These are phyloP conservation scores for Pachyramphus minor DNA, from an alignment of 2,113 vertebrate genomes.

Conservation along the genomic window DNA sequence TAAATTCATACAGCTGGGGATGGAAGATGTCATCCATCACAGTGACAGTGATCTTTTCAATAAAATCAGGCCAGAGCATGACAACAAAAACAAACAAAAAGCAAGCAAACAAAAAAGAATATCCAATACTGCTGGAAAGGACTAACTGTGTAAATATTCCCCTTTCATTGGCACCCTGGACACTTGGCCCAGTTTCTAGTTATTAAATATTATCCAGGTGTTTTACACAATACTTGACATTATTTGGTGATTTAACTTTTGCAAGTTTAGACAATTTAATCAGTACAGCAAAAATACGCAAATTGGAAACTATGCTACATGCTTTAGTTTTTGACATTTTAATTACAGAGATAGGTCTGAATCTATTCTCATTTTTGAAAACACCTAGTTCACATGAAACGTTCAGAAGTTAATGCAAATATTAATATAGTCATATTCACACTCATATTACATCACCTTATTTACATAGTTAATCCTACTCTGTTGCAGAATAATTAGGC, in stretches of 20 bases:
- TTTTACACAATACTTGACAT: background rate
- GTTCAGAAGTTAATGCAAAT: background rate
- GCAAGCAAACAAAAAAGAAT: background rate
- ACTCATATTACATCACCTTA: background rate
- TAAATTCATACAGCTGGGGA: background rate
- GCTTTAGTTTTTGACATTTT: background rate
- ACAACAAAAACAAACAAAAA: background rate
- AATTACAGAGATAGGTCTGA: background rate
- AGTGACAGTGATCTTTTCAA: background rate
- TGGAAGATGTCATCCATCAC: background rate
- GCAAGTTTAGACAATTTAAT: background rate
- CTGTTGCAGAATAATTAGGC: background rate
- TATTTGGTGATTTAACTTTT: background rate
- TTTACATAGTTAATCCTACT: background rate
- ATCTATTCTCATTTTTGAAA: background rate
- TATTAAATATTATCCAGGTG: conserved; percentile 29
- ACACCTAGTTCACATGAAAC: background rate
- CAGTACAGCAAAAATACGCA: background rate
- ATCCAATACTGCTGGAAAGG: background rate
- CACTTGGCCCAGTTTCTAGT: background rate
- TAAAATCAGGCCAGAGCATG: background rate
- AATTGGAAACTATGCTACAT: background rate
- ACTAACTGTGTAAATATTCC: background rate
- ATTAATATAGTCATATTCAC: background rate
- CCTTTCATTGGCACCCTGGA: background rate